phyloP scores from a whole-genome alignment of 2,797 vertebrate genomes.

The Pangasius macronema region DNA sequence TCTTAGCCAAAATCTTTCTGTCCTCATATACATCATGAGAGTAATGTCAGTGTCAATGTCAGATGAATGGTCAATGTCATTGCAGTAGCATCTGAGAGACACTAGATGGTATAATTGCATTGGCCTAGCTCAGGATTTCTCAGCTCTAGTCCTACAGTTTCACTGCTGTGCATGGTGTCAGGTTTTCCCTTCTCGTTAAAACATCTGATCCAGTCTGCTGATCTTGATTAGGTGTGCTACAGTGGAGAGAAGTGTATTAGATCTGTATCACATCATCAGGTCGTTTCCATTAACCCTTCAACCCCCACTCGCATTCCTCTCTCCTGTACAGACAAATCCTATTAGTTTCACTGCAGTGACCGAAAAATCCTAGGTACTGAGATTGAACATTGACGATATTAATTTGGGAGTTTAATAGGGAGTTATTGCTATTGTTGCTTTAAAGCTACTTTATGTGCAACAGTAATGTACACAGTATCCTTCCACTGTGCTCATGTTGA shows the following conservation, averaged over 20 bases:
- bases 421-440: neutral
- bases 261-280: neutral
- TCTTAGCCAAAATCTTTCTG: no score
- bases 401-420: neutral
- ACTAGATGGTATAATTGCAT: conserved; percentile 45
- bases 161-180: neutral
- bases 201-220: neutral
- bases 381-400: no score
- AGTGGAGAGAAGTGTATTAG: neutral
- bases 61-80: no score
- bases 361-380: neutral
- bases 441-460: neutral
- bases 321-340: neutral
- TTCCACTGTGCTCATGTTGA: neutral
- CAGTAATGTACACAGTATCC: neutral
- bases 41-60: no score
- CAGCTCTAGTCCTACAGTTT: neutral
- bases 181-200: neutral
- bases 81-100: conserved; percentile 24
- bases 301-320: neutral
- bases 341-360: neutral
- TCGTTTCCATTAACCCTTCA: neutral
- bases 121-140: neutral
- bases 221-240: neutral
- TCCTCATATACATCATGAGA: neutral